Conservation (phyloP, 92 coral and sea anemone species). For the Parazoanthus darwini region DNA sequence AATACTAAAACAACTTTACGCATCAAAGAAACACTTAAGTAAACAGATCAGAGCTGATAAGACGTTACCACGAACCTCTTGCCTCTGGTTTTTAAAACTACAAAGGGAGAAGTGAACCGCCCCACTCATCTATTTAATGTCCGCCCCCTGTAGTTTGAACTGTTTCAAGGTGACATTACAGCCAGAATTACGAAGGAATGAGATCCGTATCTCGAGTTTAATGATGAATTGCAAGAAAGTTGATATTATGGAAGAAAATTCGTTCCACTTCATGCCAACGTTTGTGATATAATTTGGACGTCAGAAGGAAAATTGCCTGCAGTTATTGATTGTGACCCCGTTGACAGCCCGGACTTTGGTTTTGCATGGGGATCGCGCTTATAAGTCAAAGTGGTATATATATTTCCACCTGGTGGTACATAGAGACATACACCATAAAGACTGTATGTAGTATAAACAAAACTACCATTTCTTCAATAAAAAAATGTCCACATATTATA, state of each 20-base stretch:
- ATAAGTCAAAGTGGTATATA: not conserved
- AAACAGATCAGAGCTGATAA: not conserved
- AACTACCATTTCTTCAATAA: too few relatives aligned
- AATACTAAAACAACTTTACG: not conserved
- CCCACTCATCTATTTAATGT: not conserved
- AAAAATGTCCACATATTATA: not conserved
- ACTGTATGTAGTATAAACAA: too few relatives aligned
- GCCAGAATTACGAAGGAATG: not conserved
- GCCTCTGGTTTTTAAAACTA: not conserved
- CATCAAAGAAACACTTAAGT: not conserved
- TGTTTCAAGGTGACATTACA: not conserved
- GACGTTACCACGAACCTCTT: not conserved
- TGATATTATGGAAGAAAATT: not conserved
- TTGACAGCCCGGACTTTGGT: not conserved
- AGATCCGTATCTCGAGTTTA: not conserved
- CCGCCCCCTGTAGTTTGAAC: not conserved
- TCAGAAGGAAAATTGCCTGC: slow-evolving; percentile 19
- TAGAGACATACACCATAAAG: not conserved
- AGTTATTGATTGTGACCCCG: slow-evolving; percentile 7
- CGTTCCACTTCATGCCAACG: not conserved
- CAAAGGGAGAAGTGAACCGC: not conserved
- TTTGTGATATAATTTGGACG: not conserved
- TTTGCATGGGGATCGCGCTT: slow-evolving; percentile 5
- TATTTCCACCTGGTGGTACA: not conserved
- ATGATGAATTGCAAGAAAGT: not conserved